Base-by-base conservation (phyloP, 2,888 invertebrate species). In the Hirtodrosophila alboralis region DNA sequence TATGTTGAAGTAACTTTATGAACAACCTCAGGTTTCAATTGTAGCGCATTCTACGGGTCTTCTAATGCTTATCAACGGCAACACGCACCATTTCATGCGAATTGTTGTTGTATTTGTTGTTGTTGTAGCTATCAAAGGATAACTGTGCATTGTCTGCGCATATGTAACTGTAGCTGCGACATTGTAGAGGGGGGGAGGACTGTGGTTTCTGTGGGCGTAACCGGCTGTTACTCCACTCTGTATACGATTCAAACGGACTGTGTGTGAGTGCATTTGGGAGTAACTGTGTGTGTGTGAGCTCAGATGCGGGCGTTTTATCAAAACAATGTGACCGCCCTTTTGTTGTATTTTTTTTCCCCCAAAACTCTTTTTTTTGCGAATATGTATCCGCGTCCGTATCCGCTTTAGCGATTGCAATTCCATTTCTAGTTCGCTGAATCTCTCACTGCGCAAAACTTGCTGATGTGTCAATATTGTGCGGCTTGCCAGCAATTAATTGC, bases 401-500 rank as follows among this genome's bases (percentile, higher is more conserved):
- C 64, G 76, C 69, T 71, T 81, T 72, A 60, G 44, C 63, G 57
- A 69, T 75, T 71, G 69, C 77, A 77, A 71, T 73, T 77, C 66
- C 72, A 75, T 84, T 84, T 83, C 83, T 83, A 84, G 77, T 84
- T 75, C 69, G 75, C 70, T 73, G 79, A 57, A n/a, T n/a, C 71
- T 75, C 56, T 23, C 73, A 45, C 31, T 23, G 31, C 37, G 18
- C 13, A 58, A n/a, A n/a, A n/a, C 53, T 53, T 53, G 40, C 57
- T 87, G 88, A 87, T 87, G 87, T 88, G 89, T 88, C 89, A 88
- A 88, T 88, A 84, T 71, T 57, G 41, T 56, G 85, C 69, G 87
- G 88, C 78, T 81, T 67, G 70, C 67, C 73, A 68, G 81, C 83
- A 87, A 87, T 87, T 87, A 87, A 85, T 87, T 79, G 76, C 64